Evolutionary conservation across 1,140 invertebrate genomes (phyloP), one percentile per base, ranked within the genome.

Genomic region (Idris sp.): DNA sequence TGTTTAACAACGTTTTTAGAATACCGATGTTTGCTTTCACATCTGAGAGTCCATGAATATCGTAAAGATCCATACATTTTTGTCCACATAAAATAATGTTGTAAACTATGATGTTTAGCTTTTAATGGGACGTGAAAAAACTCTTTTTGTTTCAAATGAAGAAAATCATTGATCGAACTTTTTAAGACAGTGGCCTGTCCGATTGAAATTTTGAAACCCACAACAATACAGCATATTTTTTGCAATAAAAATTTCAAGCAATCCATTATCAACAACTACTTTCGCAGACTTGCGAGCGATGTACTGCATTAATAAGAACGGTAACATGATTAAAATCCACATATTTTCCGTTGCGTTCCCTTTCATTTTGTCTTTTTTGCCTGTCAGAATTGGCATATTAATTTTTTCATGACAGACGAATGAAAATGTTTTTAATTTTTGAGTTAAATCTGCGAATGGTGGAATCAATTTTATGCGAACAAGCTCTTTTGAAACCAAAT

Each of bases 41-140:
- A 61, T 51, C 72, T 33, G 0, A 74, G 33, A 4, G 62, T 62
- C 36, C 62, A 67, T 2, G 35, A 16, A 10, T 62, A 54, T 58
- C 53, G 49, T 13, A 74, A 59, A 38, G 33, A 62, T 36, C 56
- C 62, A 51, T 56, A 74, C 38, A 28, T 40, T 56, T 15, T 40
- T 0, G 59, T 68, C 16, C 18, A 61, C 15, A 19, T 19, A 14
- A 44, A 51, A 48, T 33, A 68, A 36, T 74, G 72, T 10, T 35
- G 33, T 10, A 74, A 28, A n/a, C 61, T 68, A 9, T 68, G 54
- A 16, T 74, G 72, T 30, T 74, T 74, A 8, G 62, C 53, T 28
- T 53, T 41, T 5, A 68, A 36, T n/a, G 41, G 9, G 11, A 8
- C 19, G 18, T 49, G n/a, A 0, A 40, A 48, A 56, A 74, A 74